Percentiles rank a stretch among this genome's conserved stretches.
phyloP scores from a whole-genome alignment of 2,113 vertebrate species.

The Elgaria multicarinata region DNA sequence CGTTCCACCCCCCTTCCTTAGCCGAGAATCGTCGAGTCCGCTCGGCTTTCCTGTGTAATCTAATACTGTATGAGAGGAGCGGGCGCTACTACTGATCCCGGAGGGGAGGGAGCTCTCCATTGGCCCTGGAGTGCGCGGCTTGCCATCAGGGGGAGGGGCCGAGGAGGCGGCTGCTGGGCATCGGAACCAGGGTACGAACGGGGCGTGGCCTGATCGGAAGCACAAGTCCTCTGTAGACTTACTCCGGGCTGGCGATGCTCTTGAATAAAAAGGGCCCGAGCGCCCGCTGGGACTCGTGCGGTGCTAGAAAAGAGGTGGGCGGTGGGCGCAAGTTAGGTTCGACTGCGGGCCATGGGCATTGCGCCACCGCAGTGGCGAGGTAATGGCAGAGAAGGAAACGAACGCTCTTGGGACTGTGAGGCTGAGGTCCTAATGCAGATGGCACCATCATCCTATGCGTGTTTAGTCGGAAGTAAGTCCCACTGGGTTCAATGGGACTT shows the following conservation, averaged over 20 bases:
- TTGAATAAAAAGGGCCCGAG: too few relatives aligned
- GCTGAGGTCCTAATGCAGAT: background rate
- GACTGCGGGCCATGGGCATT: fast-evolving
- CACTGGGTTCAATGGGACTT: background rate
- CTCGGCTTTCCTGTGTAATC: too few relatives aligned
- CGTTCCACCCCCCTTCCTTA: background rate
- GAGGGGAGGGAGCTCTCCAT: too few relatives aligned
- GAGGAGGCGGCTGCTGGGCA: background rate
- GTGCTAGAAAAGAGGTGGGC: fast-evolving
- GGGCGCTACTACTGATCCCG: background rate
- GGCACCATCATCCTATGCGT: background rate
- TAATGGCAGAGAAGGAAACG: background rate
- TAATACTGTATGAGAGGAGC: background rate
- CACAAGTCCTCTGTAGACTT: too few relatives aligned
- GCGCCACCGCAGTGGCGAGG: background rate
- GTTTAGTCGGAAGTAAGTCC: background rate
- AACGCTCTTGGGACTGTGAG: background rate
- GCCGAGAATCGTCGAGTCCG: too few relatives aligned
- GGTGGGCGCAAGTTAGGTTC: fast-evolving
- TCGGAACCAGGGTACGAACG: background rate
- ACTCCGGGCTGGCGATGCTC: background rate
- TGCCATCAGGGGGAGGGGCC: fast-evolving
- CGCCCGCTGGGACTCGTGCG: fast-evolving
- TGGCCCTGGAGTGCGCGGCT: background rate
- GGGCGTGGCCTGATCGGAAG: background rate